phyloP scores from a whole-genome alignment of 2,797 vertebrate species.

The Semotilus atromaculatus region DNA sequence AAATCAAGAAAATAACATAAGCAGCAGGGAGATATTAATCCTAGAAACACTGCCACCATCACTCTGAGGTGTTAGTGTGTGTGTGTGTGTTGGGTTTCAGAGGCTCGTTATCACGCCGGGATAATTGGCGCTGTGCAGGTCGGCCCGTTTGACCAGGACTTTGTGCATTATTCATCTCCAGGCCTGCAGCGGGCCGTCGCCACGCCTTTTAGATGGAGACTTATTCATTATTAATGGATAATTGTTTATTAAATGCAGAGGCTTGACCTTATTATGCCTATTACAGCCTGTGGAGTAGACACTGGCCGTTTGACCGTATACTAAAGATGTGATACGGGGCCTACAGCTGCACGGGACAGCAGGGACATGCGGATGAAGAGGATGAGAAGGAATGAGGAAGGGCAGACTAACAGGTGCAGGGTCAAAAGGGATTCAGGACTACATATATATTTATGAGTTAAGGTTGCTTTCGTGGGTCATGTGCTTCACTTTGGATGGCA shows the following conservation, averaged over 20 bases:
- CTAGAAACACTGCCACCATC: conserved; percentile 19
- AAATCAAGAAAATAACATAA: conserved; percentile 60
- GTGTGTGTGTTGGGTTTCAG: conserved; percentile 32
- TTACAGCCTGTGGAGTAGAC: conserved; percentile 67
- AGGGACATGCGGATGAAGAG: conserved; percentile 60
- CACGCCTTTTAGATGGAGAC: conserved; percentile 73
- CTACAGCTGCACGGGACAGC: conserved; percentile 42
- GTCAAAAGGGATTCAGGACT: conserved; percentile 38
- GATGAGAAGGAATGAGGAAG: conserved; percentile 54
- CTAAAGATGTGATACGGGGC: conserved; percentile 72
- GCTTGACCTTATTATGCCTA: conserved; percentile 83
- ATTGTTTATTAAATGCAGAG: conserved; percentile 88
- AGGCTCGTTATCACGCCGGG: conserved; percentile 75
- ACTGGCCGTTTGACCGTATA: conserved; percentile 69
- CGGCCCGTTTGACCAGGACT: conserved; percentile 72
- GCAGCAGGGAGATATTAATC: conserved; percentile 56
- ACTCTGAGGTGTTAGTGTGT: background rate
- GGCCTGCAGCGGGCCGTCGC: conserved; percentile 51
- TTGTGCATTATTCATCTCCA: conserved; percentile 84
- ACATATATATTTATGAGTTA: conserved; percentile 51
- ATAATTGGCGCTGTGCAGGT: conserved; percentile 75
- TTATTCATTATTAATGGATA: conserved; percentile 87
- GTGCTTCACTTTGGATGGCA: background rate
- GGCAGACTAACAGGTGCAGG: conserved; percentile 43
- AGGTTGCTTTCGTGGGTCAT: conserved; percentile 22